Evolutionary conservation across 2,888 invertebrate species (phyloP).

Genomic region (Torymus tubicola): DNA sequence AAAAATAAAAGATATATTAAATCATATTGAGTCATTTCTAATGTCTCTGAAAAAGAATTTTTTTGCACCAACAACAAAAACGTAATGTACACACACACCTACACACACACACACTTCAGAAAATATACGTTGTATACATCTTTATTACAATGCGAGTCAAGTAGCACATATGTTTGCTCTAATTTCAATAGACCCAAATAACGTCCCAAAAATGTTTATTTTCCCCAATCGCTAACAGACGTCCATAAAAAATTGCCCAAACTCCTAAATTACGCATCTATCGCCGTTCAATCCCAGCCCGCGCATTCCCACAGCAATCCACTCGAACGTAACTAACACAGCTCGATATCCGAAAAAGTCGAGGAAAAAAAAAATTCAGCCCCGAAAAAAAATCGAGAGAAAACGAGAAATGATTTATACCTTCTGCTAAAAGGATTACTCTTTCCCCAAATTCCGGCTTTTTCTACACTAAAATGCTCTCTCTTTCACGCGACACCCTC

Average conservation of each 20-base stretch:
- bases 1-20: no score
- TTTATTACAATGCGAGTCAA: no score
- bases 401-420: conserved; percentile 35
- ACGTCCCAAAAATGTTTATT: no score
- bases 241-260: neutral
- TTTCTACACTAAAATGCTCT: neutral
- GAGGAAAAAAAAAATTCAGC: neutral
- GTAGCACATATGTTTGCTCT: no score
- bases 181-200: no score
- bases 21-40: no score
- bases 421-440: conserved; percentile 39
- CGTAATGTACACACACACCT: no score
- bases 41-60: no score
- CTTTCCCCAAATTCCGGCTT: conserved; percentile 39
- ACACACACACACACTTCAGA: no score
- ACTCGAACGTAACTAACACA: neutral
- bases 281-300: neutral
- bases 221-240: no score
- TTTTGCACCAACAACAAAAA: no score
- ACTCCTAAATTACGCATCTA: conserved; percentile 25
- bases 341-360: neutral
- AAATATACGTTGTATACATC: neutral
- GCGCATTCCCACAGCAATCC: neutral
- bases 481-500: neutral
- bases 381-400: conserved; percentile 17